phyloP scores from a whole-genome alignment of 1,140 invertebrate genomes.

The Caenorhabditis briggsae region DNA sequence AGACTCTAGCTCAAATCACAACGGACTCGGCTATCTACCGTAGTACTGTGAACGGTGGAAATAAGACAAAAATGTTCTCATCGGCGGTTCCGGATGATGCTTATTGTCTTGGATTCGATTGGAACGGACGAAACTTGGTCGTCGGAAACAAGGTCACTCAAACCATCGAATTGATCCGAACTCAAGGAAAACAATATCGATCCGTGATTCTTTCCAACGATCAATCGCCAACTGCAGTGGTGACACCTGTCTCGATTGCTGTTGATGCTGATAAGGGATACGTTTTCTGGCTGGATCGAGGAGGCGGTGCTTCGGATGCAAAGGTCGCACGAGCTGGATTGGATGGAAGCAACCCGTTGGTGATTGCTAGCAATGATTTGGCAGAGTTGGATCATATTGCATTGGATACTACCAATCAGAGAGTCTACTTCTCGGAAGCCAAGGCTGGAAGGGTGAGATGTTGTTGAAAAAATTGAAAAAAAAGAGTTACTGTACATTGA shows the following conservation, averaged over 20 bases:
- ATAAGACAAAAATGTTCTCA: slow-evolving; percentile 85
- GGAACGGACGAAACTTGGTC: slow-evolving; percentile 93
- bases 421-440: slow-evolving; percentile 88
- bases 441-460: slow-evolving; percentile 83
- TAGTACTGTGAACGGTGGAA: slow-evolving; percentile 86
- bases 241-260: slow-evolving; percentile 88
- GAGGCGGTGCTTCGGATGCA: slow-evolving; percentile 86
- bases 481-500: no score
- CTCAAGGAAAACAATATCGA: slow-evolving; percentile 82
- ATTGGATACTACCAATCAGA: slow-evolving; percentile 87
- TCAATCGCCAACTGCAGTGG: slow-evolving; percentile 88
- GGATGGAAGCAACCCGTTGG: slow-evolving; percentile 85
- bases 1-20: slow-evolving; percentile 80
- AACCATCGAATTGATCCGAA: slow-evolving; percentile 88
- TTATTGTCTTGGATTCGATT: slow-evolving; percentile 92
- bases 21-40: slow-evolving; percentile 74
- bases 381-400: slow-evolving; percentile 85
- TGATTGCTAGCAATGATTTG: slow-evolving; percentile 76
- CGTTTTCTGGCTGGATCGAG: slow-evolving; percentile 95
- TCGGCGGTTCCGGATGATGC: slow-evolving; percentile 89
- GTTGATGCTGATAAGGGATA: slow-evolving; percentile 90
- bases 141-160: slow-evolving; percentile 91
- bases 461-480: not conserved
- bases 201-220: slow-evolving; percentile 91
- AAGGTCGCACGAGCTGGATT: slow-evolving; percentile 94